Evolutionary conservation across 2,113 vertebrate genomes (phyloP).

Genomic region (Oriolus oriolus): DNA sequence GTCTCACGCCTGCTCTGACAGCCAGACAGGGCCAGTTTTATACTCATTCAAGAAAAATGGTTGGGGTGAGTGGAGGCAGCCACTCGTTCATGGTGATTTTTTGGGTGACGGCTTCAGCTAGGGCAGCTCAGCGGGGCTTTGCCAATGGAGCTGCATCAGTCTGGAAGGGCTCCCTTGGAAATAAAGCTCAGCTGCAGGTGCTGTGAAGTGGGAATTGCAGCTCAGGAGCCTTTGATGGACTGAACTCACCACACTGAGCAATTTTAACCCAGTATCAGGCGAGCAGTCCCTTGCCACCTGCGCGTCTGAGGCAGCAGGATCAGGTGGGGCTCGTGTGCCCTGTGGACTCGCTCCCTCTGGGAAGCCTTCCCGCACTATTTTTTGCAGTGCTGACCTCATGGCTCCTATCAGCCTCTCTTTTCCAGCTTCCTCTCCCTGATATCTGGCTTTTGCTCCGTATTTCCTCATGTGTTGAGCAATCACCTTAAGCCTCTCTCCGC

Average conservation of each 20-base stretch:
- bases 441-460: conserved; percentile 32
- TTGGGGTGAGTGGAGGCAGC: background rate
- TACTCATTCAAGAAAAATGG: background rate
- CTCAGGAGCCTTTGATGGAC: background rate
- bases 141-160: fast-evolving
- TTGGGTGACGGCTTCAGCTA: background rate
- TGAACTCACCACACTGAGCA: background rate
- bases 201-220: background rate
- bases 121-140: background rate
- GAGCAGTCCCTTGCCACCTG: background rate
- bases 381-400: background rate
- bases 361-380: conserved; percentile 40
- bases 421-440: conserved; percentile 47
- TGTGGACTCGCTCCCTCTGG: background rate
- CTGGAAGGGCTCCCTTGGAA: background rate
- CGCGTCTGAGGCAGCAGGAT: background rate
- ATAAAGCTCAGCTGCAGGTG: background rate
- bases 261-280: background rate
- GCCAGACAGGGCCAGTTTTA: background rate
- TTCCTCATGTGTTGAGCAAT: conserved; percentile 8
- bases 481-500: conserved; percentile 43
- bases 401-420: conserved; percentile 16
- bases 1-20: background rate
- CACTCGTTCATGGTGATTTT: fast-evolving
- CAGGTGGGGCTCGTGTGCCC: background rate